These are phyloP conservation scores for Lasiurus borealis DNA, from an alignment of 2,113 vertebrate genomes.

Conservation along the genomic window DNA sequence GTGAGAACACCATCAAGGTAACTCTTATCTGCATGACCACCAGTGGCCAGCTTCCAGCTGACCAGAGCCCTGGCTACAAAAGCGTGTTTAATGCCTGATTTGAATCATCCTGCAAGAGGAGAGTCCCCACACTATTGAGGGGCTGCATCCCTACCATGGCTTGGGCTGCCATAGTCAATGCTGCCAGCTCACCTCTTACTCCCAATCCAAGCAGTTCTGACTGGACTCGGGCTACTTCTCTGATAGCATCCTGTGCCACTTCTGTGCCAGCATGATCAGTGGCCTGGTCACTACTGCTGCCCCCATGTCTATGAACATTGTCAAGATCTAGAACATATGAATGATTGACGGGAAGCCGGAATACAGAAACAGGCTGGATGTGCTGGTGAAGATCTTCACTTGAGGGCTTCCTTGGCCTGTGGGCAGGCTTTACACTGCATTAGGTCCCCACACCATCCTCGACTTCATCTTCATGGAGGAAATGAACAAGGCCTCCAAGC, in stretches of 20 bases:
- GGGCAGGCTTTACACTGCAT: constrained; percentile 96
- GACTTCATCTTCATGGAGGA: constrained; percentile 98
- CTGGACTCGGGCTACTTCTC: constrained; percentile 92
- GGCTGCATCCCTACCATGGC: constrained; percentile 95
- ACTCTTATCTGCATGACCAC: constrained; percentile 94
- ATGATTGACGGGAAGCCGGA: constrained; percentile 95
- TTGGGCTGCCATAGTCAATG: constrained; percentile 93
- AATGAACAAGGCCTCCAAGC: constrained; percentile 95
- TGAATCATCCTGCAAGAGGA: constrained; percentile 91
- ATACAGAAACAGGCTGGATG: constrained; percentile 94
- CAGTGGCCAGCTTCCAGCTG: constrained; percentile 90
- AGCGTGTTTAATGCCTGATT: constrained; percentile 93
- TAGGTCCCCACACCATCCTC: constrained; percentile 94
- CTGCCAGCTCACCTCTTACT: constrained; percentile 95
- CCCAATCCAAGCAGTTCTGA: constrained; percentile 93
- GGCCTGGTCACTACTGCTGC: constrained; percentile 95
- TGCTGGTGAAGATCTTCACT: constrained; percentile 89
- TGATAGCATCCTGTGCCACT: constrained; percentile 92
- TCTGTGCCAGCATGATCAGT: constrained; percentile 97
- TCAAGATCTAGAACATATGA: constrained; percentile 96
- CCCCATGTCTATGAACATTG: constrained; percentile 97
- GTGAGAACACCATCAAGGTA: constrained; percentile 94
- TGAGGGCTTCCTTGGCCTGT: constrained; percentile 96
- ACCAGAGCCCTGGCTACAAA: constrained; percentile 91
- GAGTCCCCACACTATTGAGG: constrained; percentile 92